Percentiles rank a stretch among this genome's conserved stretches.
Conservation (phyloP, 1,140 invertebrate species). For the Cyclina sinensis region DNA sequence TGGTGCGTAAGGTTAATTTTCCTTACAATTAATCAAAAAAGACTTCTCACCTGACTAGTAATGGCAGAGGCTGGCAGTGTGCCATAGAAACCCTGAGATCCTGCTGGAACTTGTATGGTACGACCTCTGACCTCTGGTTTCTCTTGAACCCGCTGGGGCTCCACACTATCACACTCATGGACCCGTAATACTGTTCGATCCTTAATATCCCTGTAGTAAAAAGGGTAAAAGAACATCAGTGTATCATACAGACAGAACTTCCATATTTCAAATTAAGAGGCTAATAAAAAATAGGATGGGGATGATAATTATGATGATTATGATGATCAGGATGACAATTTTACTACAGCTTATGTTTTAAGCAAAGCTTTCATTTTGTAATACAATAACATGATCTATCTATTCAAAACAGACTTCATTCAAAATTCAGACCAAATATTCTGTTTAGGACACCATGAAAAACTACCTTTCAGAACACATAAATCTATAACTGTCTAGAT, state of each 20-base stretch:
- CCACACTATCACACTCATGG: slow-evolving; percentile 82
- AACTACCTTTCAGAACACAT: not conserved
- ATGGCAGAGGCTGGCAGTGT: slow-evolving; percentile 70
- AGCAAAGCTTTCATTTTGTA: too few species aligned
- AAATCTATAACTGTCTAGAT: not conserved
- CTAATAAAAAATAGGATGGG: too few species aligned
- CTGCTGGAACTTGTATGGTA: slow-evolving; percentile 66
- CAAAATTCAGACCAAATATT: not conserved
- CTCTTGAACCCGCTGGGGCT: slow-evolving; percentile 79
- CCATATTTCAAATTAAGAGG: too few species aligned
- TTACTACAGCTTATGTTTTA: too few species aligned
- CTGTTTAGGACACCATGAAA: not conserved
- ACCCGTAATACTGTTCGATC: slow-evolving; percentile 84
- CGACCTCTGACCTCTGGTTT: slow-evolving; percentile 79
- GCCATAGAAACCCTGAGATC: slow-evolving; percentile 65
- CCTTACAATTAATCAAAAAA: too few species aligned
- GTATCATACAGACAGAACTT: too few species aligned
- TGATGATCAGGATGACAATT: too few species aligned
- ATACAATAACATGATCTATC: too few species aligned
- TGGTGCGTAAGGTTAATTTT: too few species aligned
- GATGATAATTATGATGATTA: too few species aligned
- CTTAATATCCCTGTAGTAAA: slow-evolving; percentile 82
- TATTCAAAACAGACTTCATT: too few species aligned
- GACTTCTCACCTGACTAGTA: slow-evolving; percentile 70
- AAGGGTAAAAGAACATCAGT: not conserved